These are phyloP conservation scores for Rattus norvegicus DNA, from an alignment of 2,113 vertebrate genomes.

Conservation along the genomic window GRCr8 NC_086020.1:242686001-242686500, in stretches of 20 bases:
- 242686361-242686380: constrained; percentile 70
- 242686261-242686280: constrained; percentile 75
- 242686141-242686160: constrained; percentile 83
- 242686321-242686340: constrained; percentile 40
- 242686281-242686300: constrained; percentile 42
- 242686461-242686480: background rate
- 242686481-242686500: background rate
- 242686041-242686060: constrained; percentile 45
- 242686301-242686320: background rate
- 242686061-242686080: constrained; percentile 65
- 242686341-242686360: constrained; percentile 80
- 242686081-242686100: constrained; percentile 73
- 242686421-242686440: background rate
- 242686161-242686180: constrained; percentile 81
- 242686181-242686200: constrained; percentile 71
- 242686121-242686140: constrained; percentile 80
- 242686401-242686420: constrained; percentile 2
- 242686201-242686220: constrained; percentile 31
- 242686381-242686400: constrained; percentile 40
- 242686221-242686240: constrained; percentile 49
- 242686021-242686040: constrained; percentile 33
- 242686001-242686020: background rate
- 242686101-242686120: constrained; percentile 78
- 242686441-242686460: background rate
- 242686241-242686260: constrained; percentile 58